Evolutionary conservation across 2,888 invertebrate species (phyloP), one percentile per base, ranked within the genome.

Genomic region (Acanthopleura granulata): DNA sequence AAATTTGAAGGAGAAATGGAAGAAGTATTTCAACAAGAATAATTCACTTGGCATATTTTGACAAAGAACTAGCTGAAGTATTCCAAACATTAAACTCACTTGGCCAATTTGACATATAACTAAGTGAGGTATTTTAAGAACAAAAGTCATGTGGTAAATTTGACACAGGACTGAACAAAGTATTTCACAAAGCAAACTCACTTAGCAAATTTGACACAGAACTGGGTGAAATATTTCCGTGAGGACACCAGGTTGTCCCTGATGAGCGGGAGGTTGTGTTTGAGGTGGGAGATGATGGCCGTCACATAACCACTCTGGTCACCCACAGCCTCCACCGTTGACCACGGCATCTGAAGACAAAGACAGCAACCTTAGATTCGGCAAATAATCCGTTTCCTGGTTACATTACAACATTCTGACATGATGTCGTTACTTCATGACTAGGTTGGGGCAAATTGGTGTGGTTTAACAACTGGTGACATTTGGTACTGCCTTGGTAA

Each of bases 291-390:
- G 0, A 96, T 94, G 69, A 99, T 95, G 0, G 95, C 95, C 0
- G 96, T 95, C 18, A 99, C 95, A 90, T 99, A 99, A 0, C 95
- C 93, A 89, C 97, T 98, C 91, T 99, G 98, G 90, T 99, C 99
- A 18, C 99, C 99, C 0, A 99, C 99, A 50, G 94, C 94, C 89
- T 97, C 97, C 75, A 98, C 94, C 74, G 94, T 94, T 81, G 96
- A 94, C 99, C 99, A 99, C 75, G 95, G 95, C 82, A 96, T 94
- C 93, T 94, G 78, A 57, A 57, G 6, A 57, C 22, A 18, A 57
- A 57, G 40, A 40, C 40, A 40, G 9, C 4, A 40, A 9, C 4
- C 4, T 40, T 6, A 9, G 40, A 40, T n/a, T n/a, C 4, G 40
- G 40, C 9, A 3, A 40, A 40, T 40, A 40, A 40, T 40, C 40